Evolutionary conservation across 2,888 invertebrate species (phyloP), one percentile per base, ranked within the genome.

Genomic region (Meteorus colon): DNA sequence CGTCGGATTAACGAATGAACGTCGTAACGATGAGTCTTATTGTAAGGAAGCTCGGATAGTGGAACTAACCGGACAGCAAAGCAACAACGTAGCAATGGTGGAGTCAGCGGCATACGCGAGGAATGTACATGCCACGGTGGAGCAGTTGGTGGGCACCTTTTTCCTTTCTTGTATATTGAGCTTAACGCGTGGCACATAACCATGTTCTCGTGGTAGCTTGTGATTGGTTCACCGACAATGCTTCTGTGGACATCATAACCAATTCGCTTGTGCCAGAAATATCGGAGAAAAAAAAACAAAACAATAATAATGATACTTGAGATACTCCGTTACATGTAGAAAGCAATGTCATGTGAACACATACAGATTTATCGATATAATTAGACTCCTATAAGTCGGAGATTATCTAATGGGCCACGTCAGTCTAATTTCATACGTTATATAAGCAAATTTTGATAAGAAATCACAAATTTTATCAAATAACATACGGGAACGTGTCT

Each of bases 141-240:
- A 69, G 69, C 10, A 41, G n/a, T 71, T 16, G 71, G 27, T 24
- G 29, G n/a, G 24, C 59, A 48, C 65, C 48, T 59, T 51, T 62
- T 70, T 65, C 37, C 63, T 45, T 67, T 72, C 45, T 62, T 74
- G 77, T 73, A 70, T 69, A 77, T 75, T 75, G 78, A 73, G 76
- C 67, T 83, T 34, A 84, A 86, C 84, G 93, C 93, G 93, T 93
- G 93, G 93, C 93, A 93, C 92, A 92, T 41, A 41, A 41, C 74
- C 78, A 91, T 91, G 91, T 91, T 91, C 91, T 92, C 93, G 94
- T 94, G 94, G 92, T 92, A 91, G 87, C 86, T 90, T 89, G 87
- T 91, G 92, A 94, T 94, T 94, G 93, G 94, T 90, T 85, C 85
- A 48, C 8, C 27, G 24, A 29, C 73, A 73, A 71, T 75, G 63